Conservation (phyloP, 2,797 vertebrate genomes). For the Gila robusta region DNA sequence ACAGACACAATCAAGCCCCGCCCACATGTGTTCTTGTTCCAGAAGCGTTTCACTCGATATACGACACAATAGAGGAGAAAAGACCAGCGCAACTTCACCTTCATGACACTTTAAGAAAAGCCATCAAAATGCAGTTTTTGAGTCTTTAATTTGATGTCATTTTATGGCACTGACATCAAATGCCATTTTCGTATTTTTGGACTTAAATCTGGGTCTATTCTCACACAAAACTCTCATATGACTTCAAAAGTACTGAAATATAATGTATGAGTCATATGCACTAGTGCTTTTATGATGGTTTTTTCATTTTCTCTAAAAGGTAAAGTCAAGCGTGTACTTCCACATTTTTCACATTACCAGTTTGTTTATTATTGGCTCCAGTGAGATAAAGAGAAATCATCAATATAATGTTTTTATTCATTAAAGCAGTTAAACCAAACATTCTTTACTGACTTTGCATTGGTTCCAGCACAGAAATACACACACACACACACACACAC, state of each 20-base stretch:
- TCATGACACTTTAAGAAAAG: not conserved
- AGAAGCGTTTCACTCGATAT: too few relatives aligned
- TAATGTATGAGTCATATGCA: not conserved
- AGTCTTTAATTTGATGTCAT: not conserved
- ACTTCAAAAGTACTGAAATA: not conserved
- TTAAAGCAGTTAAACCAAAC: too few relatives aligned
- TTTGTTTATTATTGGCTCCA: not conserved
- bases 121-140: not conserved
- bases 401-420: not conserved
- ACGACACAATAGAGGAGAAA: too few relatives aligned
- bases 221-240: not conserved
- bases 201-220: not conserved
- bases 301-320: not conserved
- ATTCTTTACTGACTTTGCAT: not conserved
- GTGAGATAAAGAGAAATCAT: not conserved
- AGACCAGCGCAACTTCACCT: too few relatives aligned
- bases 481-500: not conserved
- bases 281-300: not conserved
- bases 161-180: not conserved
- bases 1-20: too few relatives aligned
- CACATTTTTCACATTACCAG: not conserved
- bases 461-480: not conserved
- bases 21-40: too few relatives aligned
- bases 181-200: not conserved
- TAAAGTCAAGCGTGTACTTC: not conserved